Base-by-base conservation (phyloP, 1,140 invertebrate species). In the Colletes latitarsis region DNA sequence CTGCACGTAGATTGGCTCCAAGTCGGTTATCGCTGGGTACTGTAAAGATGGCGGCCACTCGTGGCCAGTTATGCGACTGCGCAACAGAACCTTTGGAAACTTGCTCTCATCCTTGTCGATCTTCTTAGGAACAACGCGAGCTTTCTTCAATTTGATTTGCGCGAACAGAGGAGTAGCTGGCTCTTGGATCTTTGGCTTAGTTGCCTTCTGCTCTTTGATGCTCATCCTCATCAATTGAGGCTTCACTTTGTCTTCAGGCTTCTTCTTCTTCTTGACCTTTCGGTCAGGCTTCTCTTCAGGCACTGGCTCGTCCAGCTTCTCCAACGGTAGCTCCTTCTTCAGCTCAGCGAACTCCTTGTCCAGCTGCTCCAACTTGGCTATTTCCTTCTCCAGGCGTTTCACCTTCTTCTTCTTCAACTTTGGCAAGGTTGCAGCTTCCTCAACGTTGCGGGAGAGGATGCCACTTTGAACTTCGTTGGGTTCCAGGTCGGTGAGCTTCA, bases 371-470 rank as follows among this genome's bases (percentile, higher is more conserved):
- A 93, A 82, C 10, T 91, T 91, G 53, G 93, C 78, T 68, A 93
- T 85, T 80, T 90, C 90, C 64, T 94, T 89, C 68, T 94, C 92
- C 49, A 94, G 3, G 9, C 57, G 66, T 80, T 94, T 94, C 0
- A 87, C 76, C 52, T 89, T 92, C 60, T 91, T 93, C 12, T 84
- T 84, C 90, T 95, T 96, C 68, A 93, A 95, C 90, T 95, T 96
- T 5, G 94, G 82, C 14, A 95, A 82, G 90, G 95, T 94, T 41
- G 94, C 86, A 0, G 95, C 95, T 91, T 96, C 96, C 89, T 95
- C 94, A 0, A 95, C 92, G 91, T 96, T 96, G 90, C 96, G 93
- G 0, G 95, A 96, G 21, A 96, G 79, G 72, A 95, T 94, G 30
- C 96, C 96, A 89, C 94, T 94, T 90, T 96, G 93, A 6, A 94